Percentiles rank a stretch among this genome's conserved stretches.
Evolutionary conservation across 2,797 vertebrate genomes (phyloP).

Genomic region (Nannoperca australis): DNA sequence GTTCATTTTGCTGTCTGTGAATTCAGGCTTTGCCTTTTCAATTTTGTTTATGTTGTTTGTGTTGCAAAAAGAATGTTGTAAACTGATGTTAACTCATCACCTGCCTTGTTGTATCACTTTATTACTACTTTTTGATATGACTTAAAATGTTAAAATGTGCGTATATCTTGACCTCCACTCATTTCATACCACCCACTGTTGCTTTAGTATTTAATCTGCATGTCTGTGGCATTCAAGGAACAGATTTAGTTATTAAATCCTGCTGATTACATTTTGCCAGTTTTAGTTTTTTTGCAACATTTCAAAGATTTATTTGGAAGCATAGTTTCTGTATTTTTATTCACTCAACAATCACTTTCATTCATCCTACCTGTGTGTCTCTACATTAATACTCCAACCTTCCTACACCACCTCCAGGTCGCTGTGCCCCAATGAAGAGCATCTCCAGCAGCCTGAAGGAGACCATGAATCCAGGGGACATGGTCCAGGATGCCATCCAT

Average conservation of each 20-base stretch:
- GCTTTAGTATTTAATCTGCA: not conserved
- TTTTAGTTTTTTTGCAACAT: not conserved
- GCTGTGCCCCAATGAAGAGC: conserved; percentile 98
- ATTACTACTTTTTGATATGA: not conserved
- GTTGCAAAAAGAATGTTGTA: not conserved
- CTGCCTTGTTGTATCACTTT: not conserved
- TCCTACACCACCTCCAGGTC: conserved; percentile 84
- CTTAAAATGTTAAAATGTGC: not conserved
- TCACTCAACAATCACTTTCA: not conserved
- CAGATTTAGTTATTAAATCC: not conserved
- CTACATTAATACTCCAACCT: not conserved
- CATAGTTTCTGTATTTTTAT: not conserved
- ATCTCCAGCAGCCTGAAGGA: conserved; percentile 99
- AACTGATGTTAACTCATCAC: not conserved
- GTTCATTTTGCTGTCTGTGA: conserved; percentile 4
- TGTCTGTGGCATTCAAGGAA: not conserved
- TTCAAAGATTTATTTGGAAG: conserved; percentile 3
- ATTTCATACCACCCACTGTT: not conserved
- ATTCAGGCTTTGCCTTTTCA: not conserved
- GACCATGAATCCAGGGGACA: conserved; percentile 98
- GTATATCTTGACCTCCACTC: not conserved
- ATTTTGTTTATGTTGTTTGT: conserved; percentile 14
- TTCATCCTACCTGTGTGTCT: not conserved
- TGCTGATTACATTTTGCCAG: not conserved
- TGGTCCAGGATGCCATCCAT: conserved; percentile 98